Base-by-base conservation (phyloP, 2,797 vertebrate genomes). In the Centropyge bicolor region DNA sequence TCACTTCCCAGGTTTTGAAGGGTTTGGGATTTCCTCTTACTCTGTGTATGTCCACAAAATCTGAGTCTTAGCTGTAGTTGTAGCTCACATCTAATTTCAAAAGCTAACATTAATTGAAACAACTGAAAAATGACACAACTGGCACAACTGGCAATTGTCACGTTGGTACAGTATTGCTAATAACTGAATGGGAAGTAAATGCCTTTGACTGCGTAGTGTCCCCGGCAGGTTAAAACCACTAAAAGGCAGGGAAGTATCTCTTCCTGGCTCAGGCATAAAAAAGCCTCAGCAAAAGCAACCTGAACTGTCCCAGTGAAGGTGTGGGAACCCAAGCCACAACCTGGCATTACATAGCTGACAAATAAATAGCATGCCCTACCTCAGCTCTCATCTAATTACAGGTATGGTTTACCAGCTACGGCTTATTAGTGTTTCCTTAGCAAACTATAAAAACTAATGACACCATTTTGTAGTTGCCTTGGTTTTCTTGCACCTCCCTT, bases 371-470 rank as follows among this genome's bases (percentile, higher is more conserved):
- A 90, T 81, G 78, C 78, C 74, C 85, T 87, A 78, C 82, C 87
- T 91, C 89, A 87, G 76, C 86, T 87, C 81, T 86, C 90, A 78
- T 91, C 79, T 92, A 93, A 93, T 93, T 92, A 88, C 88, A 90
- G 88, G 84, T 88, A 93, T 88, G 92, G 91, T 92, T 94, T 91
- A 93, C 92, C 91, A 91, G 86, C 88, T 88, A 90, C 64, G 78
- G 84, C 86, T 90, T 92, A 92, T 92, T 91, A 92, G 89, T 83
- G 85, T 91, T 93, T 92, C 87, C 91, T 92, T 84, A 59, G 88
- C 84, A 89, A 93, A 91, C 92, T 92, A 92, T 93, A 93, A 94
- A 93, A 94, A 85, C 87, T 93, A 94, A 93, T 93, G 92, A 92
- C 89, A 92, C 84, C 86, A 78, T 91, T 89, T 91, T 92, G 88